Percentiles rank a stretch among this genome's conserved stretches.
These are phyloP conservation scores for Parambassis ranga DNA, from an alignment of 2,797 vertebrate species.

Conservation along the genomic window DNA sequence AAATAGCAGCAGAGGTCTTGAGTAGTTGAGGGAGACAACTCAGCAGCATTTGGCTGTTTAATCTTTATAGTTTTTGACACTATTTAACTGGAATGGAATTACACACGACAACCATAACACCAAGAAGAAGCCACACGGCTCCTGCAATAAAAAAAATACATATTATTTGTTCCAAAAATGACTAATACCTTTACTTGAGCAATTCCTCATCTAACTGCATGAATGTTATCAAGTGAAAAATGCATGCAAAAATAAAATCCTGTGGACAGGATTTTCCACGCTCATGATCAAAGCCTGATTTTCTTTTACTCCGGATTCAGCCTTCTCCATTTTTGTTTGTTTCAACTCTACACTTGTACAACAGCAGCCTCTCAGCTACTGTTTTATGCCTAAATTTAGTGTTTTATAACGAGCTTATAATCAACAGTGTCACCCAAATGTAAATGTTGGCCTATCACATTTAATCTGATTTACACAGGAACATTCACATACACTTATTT, in stretches of 20 bases:
- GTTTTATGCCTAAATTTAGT: conserved; percentile 54
- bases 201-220: conserved; percentile 87
- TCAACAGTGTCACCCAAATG: conserved; percentile 49
- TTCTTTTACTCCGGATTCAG: conserved; percentile 84
- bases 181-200: conserved; percentile 84
- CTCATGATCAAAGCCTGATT: conserved; percentile 89
- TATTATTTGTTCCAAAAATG: conserved; percentile 82
- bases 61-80: conserved; percentile 69
- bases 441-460: conserved; percentile 37
- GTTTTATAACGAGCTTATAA: conserved; percentile 67
- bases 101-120: conserved; percentile 66
- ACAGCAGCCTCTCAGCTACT: conserved; percentile 58
- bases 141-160: conserved; percentile 71
- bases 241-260: conserved; percentile 89
- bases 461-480: conserved; percentile 53
- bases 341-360: conserved; percentile 73
- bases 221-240: conserved; percentile 89
- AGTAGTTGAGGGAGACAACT: conserved; percentile 57
- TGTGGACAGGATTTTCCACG: conserved; percentile 89
- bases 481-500: conserved; percentile 16
- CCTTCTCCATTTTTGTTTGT: conserved; percentile 84
- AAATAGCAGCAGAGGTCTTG: conserved; percentile 40
- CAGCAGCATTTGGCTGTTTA: conserved; percentile 52
- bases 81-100: conserved; percentile 66
- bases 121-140: conserved; percentile 54